Evolutionary conservation across 1,140 invertebrate genomes (phyloP).

Genomic region (Meteorus sp.): DNA sequence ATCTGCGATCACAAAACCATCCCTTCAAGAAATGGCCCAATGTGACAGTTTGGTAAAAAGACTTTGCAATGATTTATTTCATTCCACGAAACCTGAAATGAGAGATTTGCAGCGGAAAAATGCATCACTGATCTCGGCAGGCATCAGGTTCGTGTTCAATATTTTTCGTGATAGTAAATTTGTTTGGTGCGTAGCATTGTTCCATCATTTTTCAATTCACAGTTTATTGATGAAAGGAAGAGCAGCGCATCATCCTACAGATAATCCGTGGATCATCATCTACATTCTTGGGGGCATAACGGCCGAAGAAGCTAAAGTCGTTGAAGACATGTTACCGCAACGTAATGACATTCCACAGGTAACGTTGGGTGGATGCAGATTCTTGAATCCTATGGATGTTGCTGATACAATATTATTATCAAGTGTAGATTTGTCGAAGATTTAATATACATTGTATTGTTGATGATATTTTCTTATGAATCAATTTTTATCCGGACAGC

Average conservation of each 20-base stretch:
- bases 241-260: constrained; percentile 58
- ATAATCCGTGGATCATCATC: constrained; percentile 63
- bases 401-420: constrained; percentile 46
- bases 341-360: constrained; percentile 34
- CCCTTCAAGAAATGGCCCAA: constrained; percentile 45
- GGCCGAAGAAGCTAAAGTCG: constrained; percentile 58
- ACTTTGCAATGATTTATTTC: constrained; percentile 59
- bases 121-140: constrained; percentile 55
- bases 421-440: constrained; percentile 22
- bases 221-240: constrained; percentile 51
- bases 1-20: constrained; percentile 44
- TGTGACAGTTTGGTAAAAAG: constrained; percentile 60
- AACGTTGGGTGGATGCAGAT: constrained; percentile 49
- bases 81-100: constrained; percentile 56
- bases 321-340: constrained; percentile 40
- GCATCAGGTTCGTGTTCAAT: constrained; percentile 47
- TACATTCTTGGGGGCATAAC: constrained; percentile 66
- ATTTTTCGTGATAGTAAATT: constrained; percentile 2
- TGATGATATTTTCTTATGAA: not conserved
- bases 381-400: constrained; percentile 49
- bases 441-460: constrained; percentile 11
- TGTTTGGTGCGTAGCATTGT: not conserved
- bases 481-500: too few relatives aligned
- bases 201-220: constrained; percentile 28
- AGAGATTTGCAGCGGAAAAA: constrained; percentile 58